These are phyloP conservation scores for Gallinago paraguaiae DNA, from an alignment of 2,113 vertebrate species.

Conservation along the genomic window DNA sequence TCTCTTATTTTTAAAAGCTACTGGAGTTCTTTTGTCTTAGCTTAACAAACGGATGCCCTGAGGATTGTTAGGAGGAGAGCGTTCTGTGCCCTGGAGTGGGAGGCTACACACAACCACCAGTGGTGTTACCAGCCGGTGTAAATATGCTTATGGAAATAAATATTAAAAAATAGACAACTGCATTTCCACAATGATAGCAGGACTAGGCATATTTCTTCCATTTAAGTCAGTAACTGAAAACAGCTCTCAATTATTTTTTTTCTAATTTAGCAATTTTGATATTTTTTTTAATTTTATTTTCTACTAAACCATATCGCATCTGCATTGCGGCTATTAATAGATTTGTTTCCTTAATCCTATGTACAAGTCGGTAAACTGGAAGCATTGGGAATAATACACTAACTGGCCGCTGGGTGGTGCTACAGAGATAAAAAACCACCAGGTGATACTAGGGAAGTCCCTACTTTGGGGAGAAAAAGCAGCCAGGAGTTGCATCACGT, in stretches of 20 bases:
- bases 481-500: neutral
- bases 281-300: neutral
- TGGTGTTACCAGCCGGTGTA: neutral
- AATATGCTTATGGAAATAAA: neutral
- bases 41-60: neutral
- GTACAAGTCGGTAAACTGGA: rapidly evolving
- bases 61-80: neutral
- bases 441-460: rapidly evolving
- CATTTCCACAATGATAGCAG: neutral
- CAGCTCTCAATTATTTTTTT: too few relatives aligned
- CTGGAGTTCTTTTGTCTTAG: neutral
- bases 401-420: conserved; percentile 16
- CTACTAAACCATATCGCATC: neutral
- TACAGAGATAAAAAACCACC: neutral
- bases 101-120: neutral
- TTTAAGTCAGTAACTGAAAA: neutral
- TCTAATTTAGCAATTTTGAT: neutral
- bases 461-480: rapidly evolving
- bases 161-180: neutral
- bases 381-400: rapidly evolving
- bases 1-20: neutral
- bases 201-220: neutral
- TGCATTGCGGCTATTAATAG: conserved; percentile 49
- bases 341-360: neutral
- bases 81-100: neutral